Conservation (phyloP, 2,888 invertebrate genomes). For the Eupithecia dodoneata region DNA sequence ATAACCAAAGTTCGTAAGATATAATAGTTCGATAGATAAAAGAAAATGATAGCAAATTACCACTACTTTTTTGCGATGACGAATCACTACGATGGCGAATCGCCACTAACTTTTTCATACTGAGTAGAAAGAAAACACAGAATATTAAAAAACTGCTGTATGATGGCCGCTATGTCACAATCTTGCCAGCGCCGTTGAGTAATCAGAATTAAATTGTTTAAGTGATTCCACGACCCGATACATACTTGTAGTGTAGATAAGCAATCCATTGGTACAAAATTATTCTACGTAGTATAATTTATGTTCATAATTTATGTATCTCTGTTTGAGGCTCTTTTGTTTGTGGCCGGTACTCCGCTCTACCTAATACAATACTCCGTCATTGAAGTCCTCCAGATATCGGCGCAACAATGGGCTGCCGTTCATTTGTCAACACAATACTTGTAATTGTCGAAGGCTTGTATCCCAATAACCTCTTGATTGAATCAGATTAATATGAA, state of each 20-base stretch:
- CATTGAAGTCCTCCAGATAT: slow-evolving; percentile 19
- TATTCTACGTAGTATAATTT: neutral
- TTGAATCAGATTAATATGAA: slow-evolving; percentile 3
- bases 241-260: neutral
- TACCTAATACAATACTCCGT: neutral
- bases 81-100: too few relatives aligned
- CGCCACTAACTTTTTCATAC: too few relatives aligned
- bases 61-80: too few relatives aligned
- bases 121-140: neutral
- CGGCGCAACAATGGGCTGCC: neutral
- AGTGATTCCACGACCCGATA: neutral
- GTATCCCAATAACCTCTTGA: slow-evolving; percentile 3
- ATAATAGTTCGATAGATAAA: too few relatives aligned
- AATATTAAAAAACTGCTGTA: too few relatives aligned
- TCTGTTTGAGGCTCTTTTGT: neutral
- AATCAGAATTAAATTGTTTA: too few relatives aligned
- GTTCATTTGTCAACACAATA: slow-evolving; percentile 16
- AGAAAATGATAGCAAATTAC: too few relatives aligned
- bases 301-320: neutral
- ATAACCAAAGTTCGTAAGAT: too few relatives aligned
- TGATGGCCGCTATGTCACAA: neutral
- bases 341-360: neutral
- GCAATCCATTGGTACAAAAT: neutral
- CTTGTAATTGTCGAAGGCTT: slow-evolving; percentile 17
- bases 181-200: neutral